Evolutionary conservation across 2,888 invertebrate genomes (phyloP), one percentile per base, ranked within the genome.

Genomic region (Gandaritis pyraliata): DNA sequence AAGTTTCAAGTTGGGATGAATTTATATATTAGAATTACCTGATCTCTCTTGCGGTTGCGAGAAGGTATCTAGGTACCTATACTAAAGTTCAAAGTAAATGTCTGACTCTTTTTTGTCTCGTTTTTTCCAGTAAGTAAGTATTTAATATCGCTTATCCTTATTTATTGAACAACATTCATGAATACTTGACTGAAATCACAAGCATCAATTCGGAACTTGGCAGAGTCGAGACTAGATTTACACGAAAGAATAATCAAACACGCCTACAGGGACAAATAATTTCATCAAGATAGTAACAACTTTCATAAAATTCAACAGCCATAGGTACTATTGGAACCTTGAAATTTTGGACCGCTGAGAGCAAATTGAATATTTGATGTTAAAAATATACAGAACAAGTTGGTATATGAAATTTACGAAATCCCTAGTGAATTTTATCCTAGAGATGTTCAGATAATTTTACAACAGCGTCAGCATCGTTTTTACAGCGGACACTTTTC

Each of bases 1-100:
- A n/a, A n/a, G n/a, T 73, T 72, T 69, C 58, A 50, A 70, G 59
- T 58, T 68, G 60, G 64, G 72, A 74, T 72, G 71, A 72, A 68
- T 70, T 75, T 70, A 66, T 67, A 71, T 73, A 72, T 72, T 58
- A 67, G 59, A 68, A 70, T 71, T 70, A 71, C 73, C 70, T 73
- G 66, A 66, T 64, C 59, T 57, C 64, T 73, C 67, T 61, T 70
- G 58, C 68, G 65, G 66, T 68, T 68, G 33, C n/a, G 30, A 30
- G 33, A 61, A 49, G n/a, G n/a, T n/a, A n/a, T n/a, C n/a, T n/a
- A n/a, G n/a, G n/a, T n/a, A n/a, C n/a, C n/a, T n/a, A 30, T 38
- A 13, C 23, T 23, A 33, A 23, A 16, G 29, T 30, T 29, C 16
- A 43, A 23, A 23, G 16, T 23, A 53, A 41, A 41, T 29, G 1